phyloP scores from a whole-genome alignment of 2,797 vertebrate species.

The Bucorvus abyssinicus region DNA sequence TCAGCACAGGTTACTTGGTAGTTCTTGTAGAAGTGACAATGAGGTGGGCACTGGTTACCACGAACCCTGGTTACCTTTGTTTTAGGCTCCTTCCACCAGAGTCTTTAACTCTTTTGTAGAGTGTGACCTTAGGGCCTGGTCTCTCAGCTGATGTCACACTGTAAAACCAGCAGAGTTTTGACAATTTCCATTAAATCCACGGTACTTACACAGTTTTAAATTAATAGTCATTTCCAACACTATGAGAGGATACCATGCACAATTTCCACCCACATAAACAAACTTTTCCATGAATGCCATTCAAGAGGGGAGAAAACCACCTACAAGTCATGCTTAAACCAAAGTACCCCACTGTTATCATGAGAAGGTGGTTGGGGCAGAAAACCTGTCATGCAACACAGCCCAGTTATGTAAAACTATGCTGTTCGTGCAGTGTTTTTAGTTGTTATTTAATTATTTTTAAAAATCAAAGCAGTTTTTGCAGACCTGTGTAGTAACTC shows the following conservation, averaged over 20 bases:
- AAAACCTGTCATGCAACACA: background rate
- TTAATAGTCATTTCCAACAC: background rate
- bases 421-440: background rate
- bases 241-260: background rate
- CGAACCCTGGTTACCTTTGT: background rate
- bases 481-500: background rate
- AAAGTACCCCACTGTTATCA: background rate
- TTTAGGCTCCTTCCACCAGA: background rate
- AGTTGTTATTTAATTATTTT: background rate
- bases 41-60: background rate
- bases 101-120: background rate
- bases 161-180: background rate
- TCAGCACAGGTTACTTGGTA: background rate
- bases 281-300: background rate
- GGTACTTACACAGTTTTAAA: background rate
- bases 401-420: background rate
- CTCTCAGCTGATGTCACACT: background rate
- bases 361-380: background rate
- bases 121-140: background rate
- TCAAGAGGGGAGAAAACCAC: background rate
- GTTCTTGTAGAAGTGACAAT: background rate
- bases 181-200: background rate
- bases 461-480: background rate
- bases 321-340: background rate
- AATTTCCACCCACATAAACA: background rate